Evolutionary conservation across 1,140 invertebrate genomes (phyloP).

Genomic region (Chironomus striatipennis): DNA sequence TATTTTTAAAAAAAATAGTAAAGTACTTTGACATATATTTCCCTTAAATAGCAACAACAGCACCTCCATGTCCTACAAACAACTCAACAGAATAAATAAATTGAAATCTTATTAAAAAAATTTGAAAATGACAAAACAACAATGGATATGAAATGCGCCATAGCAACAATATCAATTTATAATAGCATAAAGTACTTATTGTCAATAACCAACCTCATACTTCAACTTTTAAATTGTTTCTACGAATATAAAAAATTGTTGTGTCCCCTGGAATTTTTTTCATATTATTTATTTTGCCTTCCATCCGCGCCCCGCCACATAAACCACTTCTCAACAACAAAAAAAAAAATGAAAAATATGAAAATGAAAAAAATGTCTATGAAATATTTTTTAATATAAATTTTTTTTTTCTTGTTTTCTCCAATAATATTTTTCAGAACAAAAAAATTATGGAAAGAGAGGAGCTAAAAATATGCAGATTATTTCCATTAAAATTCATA

Average conservation of each 20-base stretch:
- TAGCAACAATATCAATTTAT: no score
- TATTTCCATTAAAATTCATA: slow-evolving; percentile 22
- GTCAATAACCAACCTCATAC: no score
- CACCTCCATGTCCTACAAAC: no score
- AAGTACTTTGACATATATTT: no score
- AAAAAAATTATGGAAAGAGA: neutral
- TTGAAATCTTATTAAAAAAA: no score
- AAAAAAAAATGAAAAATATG: neutral
- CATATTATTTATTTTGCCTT: neutral
- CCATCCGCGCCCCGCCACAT: neutral
- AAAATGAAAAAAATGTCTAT: slow-evolving; percentile 6
- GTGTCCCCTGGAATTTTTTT: neutral
- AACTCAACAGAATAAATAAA: no score
- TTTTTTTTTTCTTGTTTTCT: neutral
- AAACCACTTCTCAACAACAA: neutral
- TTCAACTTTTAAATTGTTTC: no score
- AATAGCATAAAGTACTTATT: no score
- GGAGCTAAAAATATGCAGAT: slow-evolving; percentile 7
- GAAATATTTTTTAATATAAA: slow-evolving; percentile 22
- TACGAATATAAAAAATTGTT: neutral
- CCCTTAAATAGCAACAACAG: no score
- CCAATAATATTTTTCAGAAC: neutral
- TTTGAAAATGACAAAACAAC: neutral
- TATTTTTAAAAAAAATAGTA: no score
- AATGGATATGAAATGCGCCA: neutral